Evolutionary conservation across 2,113 vertebrate species (phyloP).

Genomic region (Burhinus oedicnemus): DNA sequence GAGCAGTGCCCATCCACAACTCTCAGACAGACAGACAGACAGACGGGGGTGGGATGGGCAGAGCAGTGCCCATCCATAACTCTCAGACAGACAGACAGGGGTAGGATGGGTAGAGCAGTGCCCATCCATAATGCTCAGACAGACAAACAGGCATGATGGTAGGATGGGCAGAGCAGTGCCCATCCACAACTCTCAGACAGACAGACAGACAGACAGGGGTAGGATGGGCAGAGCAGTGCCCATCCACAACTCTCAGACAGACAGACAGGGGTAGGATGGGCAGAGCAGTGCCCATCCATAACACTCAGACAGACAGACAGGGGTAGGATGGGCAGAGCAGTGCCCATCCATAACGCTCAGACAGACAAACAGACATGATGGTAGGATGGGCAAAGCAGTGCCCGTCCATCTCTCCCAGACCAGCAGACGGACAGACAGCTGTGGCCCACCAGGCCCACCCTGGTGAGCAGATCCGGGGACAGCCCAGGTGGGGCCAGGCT

Average conservation of each 20-base stretch:
- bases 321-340: background rate
- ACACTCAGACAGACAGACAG: background rate
- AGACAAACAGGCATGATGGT: background rate
- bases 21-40: no score
- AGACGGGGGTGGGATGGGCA: no score
- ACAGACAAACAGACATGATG: background rate
- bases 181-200: background rate
- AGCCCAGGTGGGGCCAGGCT: background rate
- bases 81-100: no score
- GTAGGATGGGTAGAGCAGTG: no score
- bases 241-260: background rate
- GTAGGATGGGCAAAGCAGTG: background rate
- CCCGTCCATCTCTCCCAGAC: background rate
- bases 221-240: background rate
- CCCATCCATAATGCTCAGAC: no score
- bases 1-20: no score
- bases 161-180: background rate
- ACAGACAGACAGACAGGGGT: background rate
- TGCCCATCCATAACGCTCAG: background rate
- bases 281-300: background rate
- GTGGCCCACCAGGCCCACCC: background rate
- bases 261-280: background rate
- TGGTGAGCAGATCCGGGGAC: background rate
- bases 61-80: no score
- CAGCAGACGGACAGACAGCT: background rate